Evolutionary conservation across 2,888 invertebrate genomes (phyloP), one percentile per base, ranked within the genome.

Genomic region (Ethmia dodecea): DNA sequence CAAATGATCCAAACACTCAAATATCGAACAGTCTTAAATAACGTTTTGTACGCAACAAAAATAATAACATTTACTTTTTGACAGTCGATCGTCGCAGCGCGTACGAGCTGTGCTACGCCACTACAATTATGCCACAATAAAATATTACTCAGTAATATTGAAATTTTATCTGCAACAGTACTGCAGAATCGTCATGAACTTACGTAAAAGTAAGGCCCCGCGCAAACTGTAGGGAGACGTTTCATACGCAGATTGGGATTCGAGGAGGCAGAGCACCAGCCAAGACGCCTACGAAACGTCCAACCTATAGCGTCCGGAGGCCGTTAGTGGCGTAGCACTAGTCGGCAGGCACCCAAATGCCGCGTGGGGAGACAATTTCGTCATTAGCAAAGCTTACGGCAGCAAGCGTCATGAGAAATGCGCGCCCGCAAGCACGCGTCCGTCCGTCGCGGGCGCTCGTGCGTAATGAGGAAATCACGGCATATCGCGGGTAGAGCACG

Each of bases 311-410:
- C n/a, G n/a, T n/a, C n/a, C n/a, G n/a, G n/a, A n/a, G n/a, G n/a
- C n/a, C n/a, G n/a, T n/a, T n/a, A n/a, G n/a, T n/a, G n/a, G n/a
- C n/a, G n/a, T n/a, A n/a, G n/a, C n/a, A n/a, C n/a, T n/a, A n/a
- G n/a, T n/a, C n/a, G n/a, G n/a, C n/a, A n/a, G n/a, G n/a, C n/a
- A n/a, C n/a, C n/a, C n/a, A 3, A 11, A 26, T 26, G 26, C 12
- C 26, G 12, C 67, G 63, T 58, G 55, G 59, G n/a, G 64, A 64
- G 63, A 63, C 65, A 46, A 66, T 76, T 75, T 77, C 80, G 57
- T 80, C 81, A 73, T 72, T 75, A 72, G 81, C 80, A 71, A 81
- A 83, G 84, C 84, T 80, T 79, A 77, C 81, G 44, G 66, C 59
- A 68, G 84, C 83, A 83, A 83, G 83, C 84, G 74, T 71, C 71